Conservation (phyloP, 2,888 invertebrate genomes). For the Caenorhabditis sulstoni region DNA sequence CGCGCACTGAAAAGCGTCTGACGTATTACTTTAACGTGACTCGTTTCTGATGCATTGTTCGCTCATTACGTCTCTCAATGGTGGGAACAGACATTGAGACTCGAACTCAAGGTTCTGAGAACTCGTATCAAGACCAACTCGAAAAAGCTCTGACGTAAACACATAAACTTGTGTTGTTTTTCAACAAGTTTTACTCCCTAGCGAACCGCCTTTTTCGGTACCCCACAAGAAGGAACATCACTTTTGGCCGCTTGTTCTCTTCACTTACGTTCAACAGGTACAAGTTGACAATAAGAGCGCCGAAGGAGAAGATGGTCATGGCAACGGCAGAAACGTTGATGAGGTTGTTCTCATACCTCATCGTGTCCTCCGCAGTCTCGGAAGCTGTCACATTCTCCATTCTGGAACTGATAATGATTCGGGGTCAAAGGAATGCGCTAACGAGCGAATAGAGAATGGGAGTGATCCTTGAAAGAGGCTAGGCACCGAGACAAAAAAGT, state of each 20-base stretch:
- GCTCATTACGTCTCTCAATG: too few relatives aligned
- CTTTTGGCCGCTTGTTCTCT: background rate
- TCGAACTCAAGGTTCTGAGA: too few relatives aligned
- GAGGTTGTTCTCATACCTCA: constrained; percentile 23
- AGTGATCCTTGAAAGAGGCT: background rate
- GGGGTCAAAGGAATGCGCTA: too few relatives aligned
- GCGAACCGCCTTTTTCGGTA: background rate
- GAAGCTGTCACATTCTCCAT: constrained; percentile 35
- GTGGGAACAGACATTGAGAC: too few relatives aligned
- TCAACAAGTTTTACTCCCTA: background rate
- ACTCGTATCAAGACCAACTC: too few relatives aligned
- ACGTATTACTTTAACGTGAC: background rate
- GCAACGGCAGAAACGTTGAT: constrained; percentile 63
- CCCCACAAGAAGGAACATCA: background rate
- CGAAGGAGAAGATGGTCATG: constrained; percentile 68
- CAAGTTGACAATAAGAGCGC: constrained; percentile 75
- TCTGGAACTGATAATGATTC: constrained; percentile 11
- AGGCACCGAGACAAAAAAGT: constrained; percentile 2
- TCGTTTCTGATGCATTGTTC: background rate
- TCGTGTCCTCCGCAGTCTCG: constrained; percentile 8
- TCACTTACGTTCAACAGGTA: constrained; percentile 73
- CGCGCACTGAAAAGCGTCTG: constrained; percentile 69
- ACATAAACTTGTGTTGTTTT: background rate
- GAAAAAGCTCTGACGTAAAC: too few relatives aligned
- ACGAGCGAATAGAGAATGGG: constrained; percentile 2